Base-by-base conservation (phyloP, 2,113 vertebrate genomes). In the Leptobrachium leishanense region DNA sequence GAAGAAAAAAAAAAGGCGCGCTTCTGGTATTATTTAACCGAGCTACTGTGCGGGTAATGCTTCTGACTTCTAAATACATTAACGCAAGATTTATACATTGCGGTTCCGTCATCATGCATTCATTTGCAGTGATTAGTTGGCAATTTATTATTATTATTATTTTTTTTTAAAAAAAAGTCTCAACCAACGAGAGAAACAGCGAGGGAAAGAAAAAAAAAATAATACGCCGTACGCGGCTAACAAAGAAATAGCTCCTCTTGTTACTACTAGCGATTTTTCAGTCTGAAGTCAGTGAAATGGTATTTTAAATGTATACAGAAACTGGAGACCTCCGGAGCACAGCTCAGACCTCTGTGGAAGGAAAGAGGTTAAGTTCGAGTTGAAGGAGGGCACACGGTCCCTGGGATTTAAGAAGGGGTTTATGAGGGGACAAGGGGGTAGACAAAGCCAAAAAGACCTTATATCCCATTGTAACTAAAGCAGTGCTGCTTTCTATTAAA, bases 401-500 rank as follows among this genome's bases (percentile, higher is more conserved):
- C 46, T 67, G 70, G 69, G 69, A 71, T 72, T 72, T 72, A 65
- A 4, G 44, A 79, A 66, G 69, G 77, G 77, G 77, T 80, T 70
- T 73, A 67, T 80, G 63, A 80, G 77, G 71, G 77, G 77, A 74
- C 70, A 74, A 40, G 63, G 63, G 69, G 71, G 70, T 77, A 68
- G 50, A 73, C 70, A 80, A 80, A 73, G 71, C 70, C 71, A 68
- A 80, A 31, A 80, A 80, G 70, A 80, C 77, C 77, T 80, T 80
- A 80, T 80, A 80, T 80, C 77, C 77, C 70, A 80, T 80, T 73
- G 70, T 80, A 80, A 74, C 62, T 12, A 44, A 80, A 57, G 70
- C 77, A 74, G 77, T 57, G 77, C 77, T 80, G 77, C 77, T 80
- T 80, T 74, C 71, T 80, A 80, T 80, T 80, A 80, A 80, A 80